These are phyloP conservation scores for Parauchenoglanis ngamensis DNA, from an alignment of 2,797 vertebrate genomes.

Conservation along the genomic window DNA sequence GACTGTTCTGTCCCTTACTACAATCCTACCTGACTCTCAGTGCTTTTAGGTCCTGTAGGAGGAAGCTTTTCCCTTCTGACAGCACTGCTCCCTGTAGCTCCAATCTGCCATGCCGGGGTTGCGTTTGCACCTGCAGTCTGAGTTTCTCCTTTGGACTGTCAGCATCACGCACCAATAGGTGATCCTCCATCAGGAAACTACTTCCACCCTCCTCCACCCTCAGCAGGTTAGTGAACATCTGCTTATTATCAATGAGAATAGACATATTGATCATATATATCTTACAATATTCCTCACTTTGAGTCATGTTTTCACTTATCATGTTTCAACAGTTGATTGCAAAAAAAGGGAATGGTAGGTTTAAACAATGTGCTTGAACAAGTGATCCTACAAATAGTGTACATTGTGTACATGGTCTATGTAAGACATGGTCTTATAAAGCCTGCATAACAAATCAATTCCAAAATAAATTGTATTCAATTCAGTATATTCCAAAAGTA, in stretches of 20 bases:
- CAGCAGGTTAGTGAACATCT: slow-evolving; percentile 77
- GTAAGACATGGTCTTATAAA: no score
- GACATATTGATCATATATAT: neutral
- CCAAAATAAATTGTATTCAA: neutral
- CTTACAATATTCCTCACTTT: neutral
- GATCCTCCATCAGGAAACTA: slow-evolving; percentile 71
- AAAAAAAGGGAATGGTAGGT: neutral
- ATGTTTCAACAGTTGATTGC: neutral
- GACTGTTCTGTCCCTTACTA: neutral
- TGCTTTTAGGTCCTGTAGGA: slow-evolving; percentile 65
- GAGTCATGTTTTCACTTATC: neutral
- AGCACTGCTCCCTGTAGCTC: slow-evolving; percentile 67
- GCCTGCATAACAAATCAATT: no score
- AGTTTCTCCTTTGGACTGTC: slow-evolving; percentile 69
- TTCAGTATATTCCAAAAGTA: neutral
- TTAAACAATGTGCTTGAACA: neutral
- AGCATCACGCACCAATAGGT: slow-evolving; percentile 69
- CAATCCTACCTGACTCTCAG: slow-evolving; percentile 68
- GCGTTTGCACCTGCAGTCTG: slow-evolving; percentile 63
- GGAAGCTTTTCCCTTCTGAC: slow-evolving; percentile 65
- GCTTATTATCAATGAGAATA: neutral
- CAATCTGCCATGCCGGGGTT: slow-evolving; percentile 59
- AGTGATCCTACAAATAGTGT: neutral
- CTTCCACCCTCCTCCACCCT: slow-evolving; percentile 72
- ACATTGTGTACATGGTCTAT: neutral